Base-by-base conservation (phyloP, 2,888 invertebrate genomes). In the Pimpla rufipes region DNA sequence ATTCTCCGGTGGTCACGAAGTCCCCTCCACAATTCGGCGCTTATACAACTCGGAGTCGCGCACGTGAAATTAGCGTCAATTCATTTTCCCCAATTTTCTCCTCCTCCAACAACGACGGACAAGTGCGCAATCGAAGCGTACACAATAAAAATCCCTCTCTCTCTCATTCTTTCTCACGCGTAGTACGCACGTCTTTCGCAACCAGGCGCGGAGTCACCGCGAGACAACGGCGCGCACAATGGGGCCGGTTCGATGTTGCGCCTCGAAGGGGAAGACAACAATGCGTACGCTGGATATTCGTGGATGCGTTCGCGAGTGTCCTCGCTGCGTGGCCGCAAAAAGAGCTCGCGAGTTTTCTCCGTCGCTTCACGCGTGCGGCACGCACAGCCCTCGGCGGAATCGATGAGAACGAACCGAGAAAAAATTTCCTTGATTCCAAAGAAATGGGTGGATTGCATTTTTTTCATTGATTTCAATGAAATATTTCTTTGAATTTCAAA, bases 291-390 rank as follows among this genome's bases (percentile, higher is more conserved):
- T 73, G 66, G 52, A 73, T 79, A 11, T 35, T 11, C 37, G 68
- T 37, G n/a, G n/a, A 10, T 66, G 29, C 55, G 64, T 79, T 35
- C 18, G 23, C 23, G 73, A 47, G 21, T 37, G 29, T 59, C 13
- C 47, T 74, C 55, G 59, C 45, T 50, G 45, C 67, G 57, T 55
- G 45, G 37, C 47, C 79, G n/a, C n/a, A n/a, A n/a, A n/a, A n/a
- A n/a, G n/a, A n/a, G n/a, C n/a, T n/a, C n/a, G n/a, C 42, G 29
- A 57, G 67, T 73, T 79, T 79, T 79, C 67, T 74, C 79, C 67
- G 13, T 29, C 21, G n/a, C 6, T 55, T 64, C 66, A 21, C 50
- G 57, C 45, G 29, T 21, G 55, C 40, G 59, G 18, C 42, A 42
- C 55, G 67, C 67, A 45, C 55, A 40, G 70, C 35, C 50, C 62